Percentiles rank a stretch among this genome's conserved stretches.
phyloP scores from a whole-genome alignment of 2,113 vertebrate genomes.

The Pygoscelis antarcticus region DNA sequence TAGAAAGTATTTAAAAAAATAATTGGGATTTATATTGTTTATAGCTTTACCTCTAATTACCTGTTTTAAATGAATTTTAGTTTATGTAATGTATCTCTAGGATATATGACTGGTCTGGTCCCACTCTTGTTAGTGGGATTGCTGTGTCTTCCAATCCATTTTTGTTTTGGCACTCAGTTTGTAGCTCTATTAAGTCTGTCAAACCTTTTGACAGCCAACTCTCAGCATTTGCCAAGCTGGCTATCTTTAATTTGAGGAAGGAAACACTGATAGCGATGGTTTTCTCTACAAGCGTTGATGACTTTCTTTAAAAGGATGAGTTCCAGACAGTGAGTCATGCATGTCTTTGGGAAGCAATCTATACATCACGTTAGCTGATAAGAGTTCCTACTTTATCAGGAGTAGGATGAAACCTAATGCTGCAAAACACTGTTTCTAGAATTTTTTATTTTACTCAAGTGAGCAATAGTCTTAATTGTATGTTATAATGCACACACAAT shows the following conservation, averaged over 20 bases:
- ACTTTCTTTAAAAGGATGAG: neutral
- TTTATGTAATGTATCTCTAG: neutral
- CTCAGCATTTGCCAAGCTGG: neutral
- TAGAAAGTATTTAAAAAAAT: neutral
- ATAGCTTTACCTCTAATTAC: neutral
- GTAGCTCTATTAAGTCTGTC: neutral
- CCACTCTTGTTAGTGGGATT: neutral
- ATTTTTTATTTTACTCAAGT: neutral
- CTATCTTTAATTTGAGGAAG: slow-evolving; percentile 1
- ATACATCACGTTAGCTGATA: neutral
- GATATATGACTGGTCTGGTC: neutral
- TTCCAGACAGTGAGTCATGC: neutral
- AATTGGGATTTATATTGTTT: neutral
- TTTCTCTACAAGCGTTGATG: neutral
- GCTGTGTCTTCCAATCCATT: neutral
- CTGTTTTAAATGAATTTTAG: neutral
- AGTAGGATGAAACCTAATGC: neutral
- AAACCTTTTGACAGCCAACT: neutral
- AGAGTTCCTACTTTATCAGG: neutral
- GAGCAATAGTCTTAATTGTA: neutral
- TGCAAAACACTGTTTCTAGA: neutral
- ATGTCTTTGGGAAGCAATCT: neutral
- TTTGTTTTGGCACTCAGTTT: neutral
- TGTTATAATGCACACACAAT: neutral
- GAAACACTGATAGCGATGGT: neutral